Evolutionary conservation across 2,888 invertebrate species (phyloP).

Genomic region (Limnephilus lunatus): DNA sequence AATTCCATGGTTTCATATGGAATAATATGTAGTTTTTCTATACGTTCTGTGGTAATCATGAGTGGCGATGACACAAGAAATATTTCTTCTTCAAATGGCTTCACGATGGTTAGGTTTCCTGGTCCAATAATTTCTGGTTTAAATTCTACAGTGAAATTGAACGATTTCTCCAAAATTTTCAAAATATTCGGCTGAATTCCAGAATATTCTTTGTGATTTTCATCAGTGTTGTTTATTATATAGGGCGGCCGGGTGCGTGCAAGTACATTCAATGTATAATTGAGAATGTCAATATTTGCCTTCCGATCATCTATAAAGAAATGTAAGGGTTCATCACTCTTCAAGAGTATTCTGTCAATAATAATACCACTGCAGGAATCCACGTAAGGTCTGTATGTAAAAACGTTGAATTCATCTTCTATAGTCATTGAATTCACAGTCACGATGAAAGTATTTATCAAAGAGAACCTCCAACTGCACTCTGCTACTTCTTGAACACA

Average conservation of each 20-base stretch:
- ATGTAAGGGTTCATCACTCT: neutral
- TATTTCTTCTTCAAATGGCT: conserved; percentile 21
- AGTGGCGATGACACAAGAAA: neutral
- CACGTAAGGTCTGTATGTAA: neutral
- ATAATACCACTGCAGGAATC: neutral
- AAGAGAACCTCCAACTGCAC: conserved; percentile 7
- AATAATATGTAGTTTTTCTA: neutral
- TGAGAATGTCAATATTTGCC: neutral
- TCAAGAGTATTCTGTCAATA: neutral
- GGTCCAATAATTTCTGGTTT: neutral
- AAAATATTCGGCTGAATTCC: neutral
- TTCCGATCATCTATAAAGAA: neutral
- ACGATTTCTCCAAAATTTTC: neutral
- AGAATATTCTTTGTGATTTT: neutral
- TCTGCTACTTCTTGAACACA: conserved; percentile 7
- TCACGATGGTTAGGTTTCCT: neutral
- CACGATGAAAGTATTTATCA: neutral
- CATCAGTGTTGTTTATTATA: neutral
- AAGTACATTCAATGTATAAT: neutral
- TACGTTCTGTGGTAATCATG: neutral
- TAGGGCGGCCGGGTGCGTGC: neutral
- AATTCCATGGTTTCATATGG: neutral
- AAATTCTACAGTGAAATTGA: neutral
- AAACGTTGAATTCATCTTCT: neutral
- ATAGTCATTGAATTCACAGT: neutral